Conservation (phyloP, 2,797 vertebrate species). For the Sebastes wilsoni region DNA sequence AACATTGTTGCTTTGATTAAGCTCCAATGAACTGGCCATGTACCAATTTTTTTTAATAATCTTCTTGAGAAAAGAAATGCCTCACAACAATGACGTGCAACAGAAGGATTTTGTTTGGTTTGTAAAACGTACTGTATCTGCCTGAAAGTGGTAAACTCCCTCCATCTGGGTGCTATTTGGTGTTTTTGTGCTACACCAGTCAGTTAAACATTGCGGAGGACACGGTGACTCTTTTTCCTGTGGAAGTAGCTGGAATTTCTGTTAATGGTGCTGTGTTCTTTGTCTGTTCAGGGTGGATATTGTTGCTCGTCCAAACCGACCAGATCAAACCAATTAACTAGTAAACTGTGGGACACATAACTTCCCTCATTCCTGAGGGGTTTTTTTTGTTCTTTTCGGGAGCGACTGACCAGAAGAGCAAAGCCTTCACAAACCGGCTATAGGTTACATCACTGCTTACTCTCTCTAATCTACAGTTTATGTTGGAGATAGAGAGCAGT, state of each 20-base stretch:
- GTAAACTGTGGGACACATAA: constrained; percentile 7
- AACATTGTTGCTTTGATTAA: neutral
- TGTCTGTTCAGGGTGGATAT: neutral
- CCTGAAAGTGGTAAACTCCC: neutral
- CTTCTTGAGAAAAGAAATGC: neutral
- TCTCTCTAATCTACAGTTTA: neutral
- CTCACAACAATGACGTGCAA: neutral
- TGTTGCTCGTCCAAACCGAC: neutral
- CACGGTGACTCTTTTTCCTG: neutral
- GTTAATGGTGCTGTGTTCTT: neutral
- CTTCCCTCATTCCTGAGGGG: constrained; percentile 9
- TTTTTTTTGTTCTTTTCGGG: neutral
- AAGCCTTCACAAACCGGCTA: neutral
- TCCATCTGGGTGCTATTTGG: neutral
- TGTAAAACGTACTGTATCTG: neutral
- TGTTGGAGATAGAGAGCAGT: neutral
- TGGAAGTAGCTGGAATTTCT: neutral
- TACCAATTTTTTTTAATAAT: neutral
- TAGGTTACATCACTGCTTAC: neutral
- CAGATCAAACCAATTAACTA: constrained; percentile 21
- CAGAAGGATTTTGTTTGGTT: neutral
- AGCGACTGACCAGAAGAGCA: neutral
- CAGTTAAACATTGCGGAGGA: neutral
- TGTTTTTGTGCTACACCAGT: neutral
- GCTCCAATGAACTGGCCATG: neutral